Conservation (phyloP, 2,797 vertebrate species). For the Pelodytes ibericus region DNA sequence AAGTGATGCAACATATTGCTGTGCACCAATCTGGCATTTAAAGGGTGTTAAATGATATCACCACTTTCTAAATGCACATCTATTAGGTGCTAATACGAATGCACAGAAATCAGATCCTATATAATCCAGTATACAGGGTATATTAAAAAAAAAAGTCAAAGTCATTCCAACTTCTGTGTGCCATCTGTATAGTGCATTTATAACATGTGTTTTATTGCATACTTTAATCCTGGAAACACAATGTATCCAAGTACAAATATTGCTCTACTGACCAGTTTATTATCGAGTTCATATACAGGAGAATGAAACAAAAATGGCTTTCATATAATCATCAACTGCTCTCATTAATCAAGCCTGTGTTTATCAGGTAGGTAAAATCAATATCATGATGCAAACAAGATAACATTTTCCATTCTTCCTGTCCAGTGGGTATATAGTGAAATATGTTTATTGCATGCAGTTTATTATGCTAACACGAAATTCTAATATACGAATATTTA, state of each 20-base stretch:
- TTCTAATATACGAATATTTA: conserved; percentile 50
- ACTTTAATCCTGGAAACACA: background rate
- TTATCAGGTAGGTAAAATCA: conserved; percentile 42
- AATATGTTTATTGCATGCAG: conserved; percentile 43
- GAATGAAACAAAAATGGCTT: conserved; percentile 12
- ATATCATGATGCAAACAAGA: conserved; percentile 43
- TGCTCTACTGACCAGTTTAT: background rate
- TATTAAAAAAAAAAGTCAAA: too few relatives aligned
- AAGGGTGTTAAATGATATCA: too few relatives aligned
- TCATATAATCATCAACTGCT: conserved; percentile 28
- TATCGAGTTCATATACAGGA: background rate
- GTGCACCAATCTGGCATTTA: too few relatives aligned
- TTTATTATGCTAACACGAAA: conserved; percentile 33
- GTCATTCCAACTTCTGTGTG: too few relatives aligned
- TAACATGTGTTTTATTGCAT: background rate
- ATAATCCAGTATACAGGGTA: too few relatives aligned
- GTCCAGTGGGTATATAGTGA: background rate
- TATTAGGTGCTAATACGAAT: too few relatives aligned
- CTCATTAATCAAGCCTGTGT: conserved; percentile 33
- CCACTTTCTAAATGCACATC: too few relatives aligned
- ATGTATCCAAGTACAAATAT: background rate
- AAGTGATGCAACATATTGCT: too few relatives aligned
- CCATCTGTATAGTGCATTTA: too few relatives aligned
- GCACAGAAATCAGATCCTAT: too few relatives aligned
- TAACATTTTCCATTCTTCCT: conserved; percentile 9